These are phyloP conservation scores for Silurus glanis DNA, from an alignment of 2,113 vertebrate species.

Conservation along the genomic window DNA sequence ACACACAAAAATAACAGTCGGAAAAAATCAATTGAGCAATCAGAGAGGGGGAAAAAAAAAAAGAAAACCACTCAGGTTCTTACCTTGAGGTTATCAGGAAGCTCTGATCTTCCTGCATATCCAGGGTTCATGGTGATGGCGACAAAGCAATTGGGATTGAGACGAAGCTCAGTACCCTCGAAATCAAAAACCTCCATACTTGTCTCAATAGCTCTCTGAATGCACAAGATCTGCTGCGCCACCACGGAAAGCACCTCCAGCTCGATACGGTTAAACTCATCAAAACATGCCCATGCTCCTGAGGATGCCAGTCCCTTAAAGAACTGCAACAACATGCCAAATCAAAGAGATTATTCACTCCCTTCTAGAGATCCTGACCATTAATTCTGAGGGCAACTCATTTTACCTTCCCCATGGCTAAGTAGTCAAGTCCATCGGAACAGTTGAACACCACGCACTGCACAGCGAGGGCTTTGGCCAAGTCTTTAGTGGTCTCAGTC, in stretches of 20 bases:
- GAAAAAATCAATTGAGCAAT: neutral
- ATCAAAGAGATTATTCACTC: neutral
- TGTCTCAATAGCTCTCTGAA: conserved; percentile 88
- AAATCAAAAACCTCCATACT: conserved; percentile 87
- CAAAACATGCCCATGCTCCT: conserved; percentile 96
- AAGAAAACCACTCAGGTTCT: neutral
- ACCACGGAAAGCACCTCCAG: conserved; percentile 96
- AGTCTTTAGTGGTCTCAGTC: conserved; percentile 94
- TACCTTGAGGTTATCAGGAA: conserved; percentile 98
- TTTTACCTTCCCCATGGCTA: conserved; percentile 95
- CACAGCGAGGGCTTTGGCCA: conserved; percentile 95
- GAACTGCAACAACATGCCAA: conserved; percentile 74
- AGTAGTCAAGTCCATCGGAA: conserved; percentile 95
- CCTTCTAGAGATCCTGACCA: neutral
- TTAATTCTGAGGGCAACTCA: neutral
- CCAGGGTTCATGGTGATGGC: conserved; percentile 99
- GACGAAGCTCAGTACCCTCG: conserved; percentile 91
- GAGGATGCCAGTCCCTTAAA: conserved; percentile 97
- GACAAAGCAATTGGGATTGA: conserved; percentile 97
- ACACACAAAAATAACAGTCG: neutral
- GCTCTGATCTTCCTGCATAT: conserved; percentile 94
- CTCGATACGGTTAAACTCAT: conserved; percentile 98
- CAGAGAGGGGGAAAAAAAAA: neutral
- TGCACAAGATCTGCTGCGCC: conserved; percentile 96
- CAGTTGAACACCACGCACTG: conserved; percentile 99